Conservation (phyloP, 1,140 invertebrate genomes). For the Drosophila arawakana region DNA sequence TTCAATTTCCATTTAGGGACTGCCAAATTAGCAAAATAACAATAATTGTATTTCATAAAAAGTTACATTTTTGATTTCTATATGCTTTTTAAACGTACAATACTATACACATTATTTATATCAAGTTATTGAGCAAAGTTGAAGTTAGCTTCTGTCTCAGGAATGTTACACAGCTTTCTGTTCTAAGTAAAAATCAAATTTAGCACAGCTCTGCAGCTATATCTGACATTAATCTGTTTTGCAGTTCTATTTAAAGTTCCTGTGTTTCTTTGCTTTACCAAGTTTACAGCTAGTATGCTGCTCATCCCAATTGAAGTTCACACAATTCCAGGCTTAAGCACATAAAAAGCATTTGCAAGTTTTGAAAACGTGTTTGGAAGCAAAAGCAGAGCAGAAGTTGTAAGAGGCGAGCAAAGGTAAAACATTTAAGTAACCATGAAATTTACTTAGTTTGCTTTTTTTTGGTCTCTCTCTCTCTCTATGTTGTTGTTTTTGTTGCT, state of each 20-base stretch:
- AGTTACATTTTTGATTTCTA: no score
- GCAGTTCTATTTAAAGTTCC: no score
- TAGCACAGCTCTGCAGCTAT: no score
- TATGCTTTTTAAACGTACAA: no score
- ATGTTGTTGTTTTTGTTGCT: constrained; percentile 15
- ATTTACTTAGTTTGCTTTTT: constrained; percentile 49
- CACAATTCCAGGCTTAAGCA: background rate
- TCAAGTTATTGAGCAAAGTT: no score
- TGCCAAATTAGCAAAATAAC: no score
- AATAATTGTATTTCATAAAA: no score
- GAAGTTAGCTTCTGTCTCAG: no score
- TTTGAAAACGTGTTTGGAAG: constrained; percentile 24
- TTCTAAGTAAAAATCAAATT: background rate
- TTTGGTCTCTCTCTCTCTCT: background rate
- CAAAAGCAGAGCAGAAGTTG: constrained; percentile 7
- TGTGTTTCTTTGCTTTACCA: background rate
- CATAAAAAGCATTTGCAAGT: constrained; percentile 12
- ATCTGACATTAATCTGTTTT: no score
- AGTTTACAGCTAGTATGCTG: background rate
- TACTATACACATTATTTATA: no score
- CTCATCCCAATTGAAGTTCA: background rate
- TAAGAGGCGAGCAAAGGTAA: constrained; percentile 28
- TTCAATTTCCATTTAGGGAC: no score
- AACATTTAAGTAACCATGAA: constrained; percentile 68
- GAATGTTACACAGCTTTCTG: background rate